Evolutionary conservation across 2,888 invertebrate species (phyloP), one percentile per base, ranked within the genome.

Genomic region (Apamea monoglypha): DNA sequence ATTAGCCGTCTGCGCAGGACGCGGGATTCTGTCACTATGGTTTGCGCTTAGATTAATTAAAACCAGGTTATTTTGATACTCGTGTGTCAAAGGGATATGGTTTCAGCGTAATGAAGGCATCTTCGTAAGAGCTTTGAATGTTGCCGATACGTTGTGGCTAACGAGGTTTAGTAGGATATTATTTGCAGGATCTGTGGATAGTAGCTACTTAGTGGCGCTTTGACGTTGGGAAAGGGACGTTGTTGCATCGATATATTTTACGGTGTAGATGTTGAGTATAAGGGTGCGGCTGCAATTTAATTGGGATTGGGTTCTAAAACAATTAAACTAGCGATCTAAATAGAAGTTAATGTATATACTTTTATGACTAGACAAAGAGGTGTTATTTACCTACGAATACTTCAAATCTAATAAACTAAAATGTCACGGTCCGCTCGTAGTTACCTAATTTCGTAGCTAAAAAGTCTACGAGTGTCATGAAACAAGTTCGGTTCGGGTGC

Each of bases 71-170:
- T 93, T 92, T 92, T 91, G 93, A 92, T 91, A 90, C 94, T 95
- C 93, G 88, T 91, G 89, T 95, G 94, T 94, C 96, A 96, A 95
- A 93, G 94, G 92, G 91, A 93, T 94, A 92, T 88, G 84, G 92
- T 94, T 94, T 92, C 94, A 86, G 69, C 83, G 91, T 95, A 95
- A 95, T 95, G 94, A 95, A 92, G 94, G 91, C 91, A 91, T 94
- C 94, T 94, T 93, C 91, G 91, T 91, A 91, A 71, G 71, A 91
- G 90, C 85, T 88, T 82, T 80, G 86, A 77, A 74, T 82, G 79
- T 80, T 83, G 82, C 76, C 85, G 89, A 89, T 90, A 80, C 67
- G 81, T 78, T 87, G 74, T 66, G 82, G 83, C 77, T 75, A 82
- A 82, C 81, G 82, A 87, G 78, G 66, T 83, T 73, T 69, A 70